These are phyloP conservation scores for Thunnus maccoyii DNA, from an alignment of 2,113 vertebrate species.

Conservation along the genomic window DNA sequence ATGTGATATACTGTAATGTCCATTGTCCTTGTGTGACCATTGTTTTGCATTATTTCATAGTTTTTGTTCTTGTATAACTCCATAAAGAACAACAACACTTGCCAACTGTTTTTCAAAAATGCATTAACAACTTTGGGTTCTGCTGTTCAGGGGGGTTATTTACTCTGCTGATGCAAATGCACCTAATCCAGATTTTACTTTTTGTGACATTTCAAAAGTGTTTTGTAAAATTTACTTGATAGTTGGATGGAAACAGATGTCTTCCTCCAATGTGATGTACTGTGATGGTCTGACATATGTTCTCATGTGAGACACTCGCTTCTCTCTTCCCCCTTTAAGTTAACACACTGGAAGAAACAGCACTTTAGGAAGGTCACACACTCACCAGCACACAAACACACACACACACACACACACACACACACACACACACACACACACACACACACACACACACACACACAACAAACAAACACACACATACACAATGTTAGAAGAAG, in stretches of 20 bases:
- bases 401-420: conserved; percentile 7
- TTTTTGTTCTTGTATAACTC: too few species aligned
- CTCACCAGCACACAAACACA: neutral
- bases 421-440: neutral
- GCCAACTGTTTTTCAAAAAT: too few species aligned
- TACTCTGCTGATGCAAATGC: neutral
- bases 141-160: neutral
- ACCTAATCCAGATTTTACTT: neutral
- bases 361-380: conserved; percentile 56
- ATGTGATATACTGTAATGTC: neutral
- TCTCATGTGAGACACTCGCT: conserved; percentile 48
- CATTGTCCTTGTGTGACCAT: neutral
- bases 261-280: conserved; percentile 17
- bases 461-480: neutral
- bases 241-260: conserved; percentile 1
- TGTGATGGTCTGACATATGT: conserved; percentile 34
- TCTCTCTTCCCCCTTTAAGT: conserved; percentile 11
- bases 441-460: neutral
- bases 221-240: neutral
- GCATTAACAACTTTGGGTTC: too few species aligned
- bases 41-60: neutral
- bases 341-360: conserved; percentile 45
- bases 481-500: neutral
- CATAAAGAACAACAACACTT: too few species aligned
- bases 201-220: neutral